Percentiles rank a stretch among this genome's conserved stretches.
These are phyloP conservation scores for Papilio demoleus DNA, from an alignment of 2,888 invertebrate genomes.

Conservation along the genomic window DNA sequence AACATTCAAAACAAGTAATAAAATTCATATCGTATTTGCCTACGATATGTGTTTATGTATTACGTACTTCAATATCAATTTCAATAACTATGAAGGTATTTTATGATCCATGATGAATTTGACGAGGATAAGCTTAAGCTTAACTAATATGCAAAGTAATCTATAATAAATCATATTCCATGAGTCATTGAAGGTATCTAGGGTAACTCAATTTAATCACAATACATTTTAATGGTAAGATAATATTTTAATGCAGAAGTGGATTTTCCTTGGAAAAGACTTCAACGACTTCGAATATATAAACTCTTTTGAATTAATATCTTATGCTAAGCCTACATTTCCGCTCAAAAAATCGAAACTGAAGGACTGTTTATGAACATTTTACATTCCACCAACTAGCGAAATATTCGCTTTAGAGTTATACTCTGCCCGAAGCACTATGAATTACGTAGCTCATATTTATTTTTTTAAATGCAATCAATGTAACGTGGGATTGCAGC, in stretches of 20 bases:
- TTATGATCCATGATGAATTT: not conserved
- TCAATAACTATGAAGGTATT: not conserved
- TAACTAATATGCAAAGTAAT: not conserved
- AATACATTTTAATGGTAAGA: not conserved
- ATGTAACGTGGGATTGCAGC: not conserved
- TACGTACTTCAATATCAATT: not conserved
- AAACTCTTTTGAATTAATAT: no score
- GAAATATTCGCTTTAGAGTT: no score
- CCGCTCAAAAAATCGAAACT: no score
- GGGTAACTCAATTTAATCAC: not conserved
- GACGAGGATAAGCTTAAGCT: not conserved
- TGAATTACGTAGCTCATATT: not conserved
- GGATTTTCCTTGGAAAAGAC: slow-evolving; percentile 7
- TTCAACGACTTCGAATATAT: slow-evolving; percentile 1
- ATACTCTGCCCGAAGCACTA: no score
- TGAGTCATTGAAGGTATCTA: not conserved
- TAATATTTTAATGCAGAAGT: not conserved
- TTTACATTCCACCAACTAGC: no score
- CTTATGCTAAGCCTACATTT: no score
- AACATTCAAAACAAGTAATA: no score
- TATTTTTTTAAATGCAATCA: not conserved
- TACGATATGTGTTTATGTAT: no score
- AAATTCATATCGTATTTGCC: no score
- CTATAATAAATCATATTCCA: not conserved
- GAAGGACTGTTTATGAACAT: no score